These are phyloP conservation scores for Lepidurus packardi DNA, from an alignment of 1,140 invertebrate species.

Conservation along the genomic window DNA sequence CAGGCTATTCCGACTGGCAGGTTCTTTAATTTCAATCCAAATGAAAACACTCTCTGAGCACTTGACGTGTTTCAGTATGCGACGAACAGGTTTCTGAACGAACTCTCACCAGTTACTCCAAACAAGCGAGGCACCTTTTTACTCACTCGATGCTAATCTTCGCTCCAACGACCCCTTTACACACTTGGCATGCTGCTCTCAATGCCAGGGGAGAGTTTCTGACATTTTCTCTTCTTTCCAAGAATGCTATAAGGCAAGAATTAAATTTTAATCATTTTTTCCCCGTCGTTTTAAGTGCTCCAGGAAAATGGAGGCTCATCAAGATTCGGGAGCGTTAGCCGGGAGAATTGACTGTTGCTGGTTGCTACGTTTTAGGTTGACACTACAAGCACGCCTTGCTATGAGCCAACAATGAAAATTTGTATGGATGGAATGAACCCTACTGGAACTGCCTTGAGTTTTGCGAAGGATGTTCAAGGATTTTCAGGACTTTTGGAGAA, in stretches of 20 bases:
- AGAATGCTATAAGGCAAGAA: background rate
- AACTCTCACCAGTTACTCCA: background rate
- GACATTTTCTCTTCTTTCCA: constrained; percentile 13
- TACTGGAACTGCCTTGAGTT: no score
- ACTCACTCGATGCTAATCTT: background rate
- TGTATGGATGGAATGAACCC: no score
- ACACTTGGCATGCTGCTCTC: constrained; percentile 6
- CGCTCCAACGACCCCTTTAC: constrained; percentile 11
- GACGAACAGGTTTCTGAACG: background rate
- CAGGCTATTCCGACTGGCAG: background rate
- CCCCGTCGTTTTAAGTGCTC: background rate
- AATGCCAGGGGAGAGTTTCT: background rate
- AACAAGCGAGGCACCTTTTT: background rate
- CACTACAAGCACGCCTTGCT: no score
- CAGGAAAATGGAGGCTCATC: background rate
- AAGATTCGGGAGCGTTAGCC: constrained; percentile 4
- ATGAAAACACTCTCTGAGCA: no score
- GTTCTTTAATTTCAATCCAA: background rate
- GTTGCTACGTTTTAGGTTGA: no score
- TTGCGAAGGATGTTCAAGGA: no score
- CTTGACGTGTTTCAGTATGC: background rate
- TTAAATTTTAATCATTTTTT: background rate
- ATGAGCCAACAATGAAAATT: no score
- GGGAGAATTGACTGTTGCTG: background rate
- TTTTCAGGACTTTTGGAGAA: no score